Conservation (phyloP, 2,113 vertebrate genomes). For the Herpailurus yagouaroundi region DNA sequence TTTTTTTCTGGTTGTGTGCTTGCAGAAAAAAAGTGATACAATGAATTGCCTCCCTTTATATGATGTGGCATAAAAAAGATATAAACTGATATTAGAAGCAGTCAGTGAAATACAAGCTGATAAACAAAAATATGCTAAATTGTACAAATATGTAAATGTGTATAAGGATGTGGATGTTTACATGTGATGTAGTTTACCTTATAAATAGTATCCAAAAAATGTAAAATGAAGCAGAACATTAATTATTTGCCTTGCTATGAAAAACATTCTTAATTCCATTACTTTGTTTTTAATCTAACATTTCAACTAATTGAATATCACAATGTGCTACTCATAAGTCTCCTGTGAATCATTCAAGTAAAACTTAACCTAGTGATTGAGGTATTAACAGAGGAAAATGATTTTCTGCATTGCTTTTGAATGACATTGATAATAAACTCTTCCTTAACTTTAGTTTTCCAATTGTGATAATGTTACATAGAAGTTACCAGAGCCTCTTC, state of each 20-base stretch:
- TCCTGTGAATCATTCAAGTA: conserved; percentile 25
- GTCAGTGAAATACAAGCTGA: background rate
- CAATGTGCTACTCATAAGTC: conserved; percentile 38
- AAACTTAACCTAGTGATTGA: background rate
- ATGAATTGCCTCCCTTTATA: background rate
- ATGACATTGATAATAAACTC: background rate
- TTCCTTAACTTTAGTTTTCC: background rate
- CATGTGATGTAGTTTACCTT: background rate
- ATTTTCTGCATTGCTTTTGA: background rate
- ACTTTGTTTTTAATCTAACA: conserved; percentile 27
- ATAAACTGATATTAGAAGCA: background rate
- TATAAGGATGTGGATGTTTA: background rate
- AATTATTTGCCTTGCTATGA: background rate
- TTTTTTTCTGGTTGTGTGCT: background rate
- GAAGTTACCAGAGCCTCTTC: background rate
- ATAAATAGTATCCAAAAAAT: background rate
- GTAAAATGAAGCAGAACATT: background rate
- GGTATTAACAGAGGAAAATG: conserved; percentile 5
- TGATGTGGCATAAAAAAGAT: background rate
- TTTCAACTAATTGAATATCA: conserved; percentile 36
- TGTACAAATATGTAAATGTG: background rate
- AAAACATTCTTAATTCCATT: conserved; percentile 43
- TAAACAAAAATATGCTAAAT: background rate
- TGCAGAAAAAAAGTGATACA: background rate
- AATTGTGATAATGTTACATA: background rate